Percentiles rank a stretch among this genome's conserved stretches.
phyloP scores from a whole-genome alignment of 2,888 invertebrate genomes.

The Dryadula phaetusa region DNA sequence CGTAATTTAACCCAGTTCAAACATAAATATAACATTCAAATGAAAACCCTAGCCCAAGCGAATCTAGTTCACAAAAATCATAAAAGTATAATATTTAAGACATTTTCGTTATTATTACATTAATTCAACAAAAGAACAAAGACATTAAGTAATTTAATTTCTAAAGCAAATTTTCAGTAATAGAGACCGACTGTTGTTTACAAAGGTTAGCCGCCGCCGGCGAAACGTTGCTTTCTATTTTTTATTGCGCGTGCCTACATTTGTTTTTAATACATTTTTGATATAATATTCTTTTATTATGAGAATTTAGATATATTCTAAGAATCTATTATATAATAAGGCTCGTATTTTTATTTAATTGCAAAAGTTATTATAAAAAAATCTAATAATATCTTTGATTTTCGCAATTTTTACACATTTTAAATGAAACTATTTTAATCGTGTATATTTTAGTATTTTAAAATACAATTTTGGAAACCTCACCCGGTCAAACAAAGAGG shows the following conservation, averaged over 20 bases:
- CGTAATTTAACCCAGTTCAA: too few species aligned
- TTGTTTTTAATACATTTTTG: constrained; percentile 16
- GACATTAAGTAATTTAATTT: constrained; percentile 34
- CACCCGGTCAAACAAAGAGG: too few species aligned
- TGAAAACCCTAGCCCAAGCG: not conserved
- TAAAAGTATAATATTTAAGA: not conserved
- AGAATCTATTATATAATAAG: not conserved
- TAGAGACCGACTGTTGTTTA: constrained; percentile 23
- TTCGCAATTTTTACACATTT: too few species aligned
- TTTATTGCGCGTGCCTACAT: not conserved
- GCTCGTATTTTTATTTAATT: not conserved
- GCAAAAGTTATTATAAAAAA: not conserved
- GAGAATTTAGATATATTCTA: not conserved
- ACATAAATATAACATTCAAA: not conserved
- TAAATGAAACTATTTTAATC: too few species aligned
- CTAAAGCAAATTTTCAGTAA: constrained; percentile 32
- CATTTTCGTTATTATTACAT: constrained; percentile 24
- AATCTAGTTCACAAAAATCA: not conserved
- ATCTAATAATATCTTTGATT: too few species aligned
- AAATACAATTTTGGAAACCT: too few species aligned
- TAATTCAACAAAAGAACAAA: constrained; percentile 36
- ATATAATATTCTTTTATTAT: constrained; percentile 8
- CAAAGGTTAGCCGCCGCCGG: constrained; percentile 19
- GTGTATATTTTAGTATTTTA: too few species aligned
- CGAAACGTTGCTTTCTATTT: constrained; percentile 10